phyloP scores from a whole-genome alignment of 2,113 vertebrate species.

The Campylomormyrus numenius region DNA sequence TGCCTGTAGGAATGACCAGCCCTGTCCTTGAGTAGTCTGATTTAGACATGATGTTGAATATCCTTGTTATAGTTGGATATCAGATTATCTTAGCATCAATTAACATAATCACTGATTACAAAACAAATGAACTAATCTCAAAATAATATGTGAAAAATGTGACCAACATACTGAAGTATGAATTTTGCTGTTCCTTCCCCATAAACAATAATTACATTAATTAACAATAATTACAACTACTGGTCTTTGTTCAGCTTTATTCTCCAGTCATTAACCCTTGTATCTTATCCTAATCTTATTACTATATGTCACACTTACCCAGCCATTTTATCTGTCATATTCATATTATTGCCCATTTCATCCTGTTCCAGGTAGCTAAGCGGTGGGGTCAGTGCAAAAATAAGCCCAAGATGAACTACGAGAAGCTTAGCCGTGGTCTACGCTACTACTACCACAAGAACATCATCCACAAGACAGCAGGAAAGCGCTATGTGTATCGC shows the following conservation, averaged over 20 bases:
- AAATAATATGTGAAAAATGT: background rate
- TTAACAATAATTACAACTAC: no score
- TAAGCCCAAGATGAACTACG: slow-evolving; percentile 81
- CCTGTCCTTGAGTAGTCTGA: no score
- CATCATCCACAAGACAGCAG: slow-evolving; percentile 77
- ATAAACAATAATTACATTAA: no score
- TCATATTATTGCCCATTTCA: background rate
- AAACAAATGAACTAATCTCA: background rate
- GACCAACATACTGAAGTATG: background rate
- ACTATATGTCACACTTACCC: background rate
- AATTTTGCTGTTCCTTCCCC: background rate
- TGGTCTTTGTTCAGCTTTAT: background rate
- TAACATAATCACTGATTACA: background rate
- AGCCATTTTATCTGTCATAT: background rate
- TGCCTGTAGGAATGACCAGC: background rate
- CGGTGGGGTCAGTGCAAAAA: slow-evolving; percentile 79
- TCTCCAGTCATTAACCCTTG: background rate
- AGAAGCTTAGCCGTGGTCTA: slow-evolving; percentile 76
- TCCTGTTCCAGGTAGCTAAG: slow-evolving; percentile 61
- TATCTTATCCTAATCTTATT: background rate
- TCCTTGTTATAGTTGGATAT: background rate
- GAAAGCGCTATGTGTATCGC: slow-evolving; percentile 77
- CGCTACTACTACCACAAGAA: slow-evolving; percentile 82
- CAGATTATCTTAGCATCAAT: background rate
- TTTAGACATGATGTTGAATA: background rate